These are phyloP conservation scores for Parnassius mnemosyne DNA, from an alignment of 2,888 invertebrate genomes.

Conservation along the genomic window DNA sequence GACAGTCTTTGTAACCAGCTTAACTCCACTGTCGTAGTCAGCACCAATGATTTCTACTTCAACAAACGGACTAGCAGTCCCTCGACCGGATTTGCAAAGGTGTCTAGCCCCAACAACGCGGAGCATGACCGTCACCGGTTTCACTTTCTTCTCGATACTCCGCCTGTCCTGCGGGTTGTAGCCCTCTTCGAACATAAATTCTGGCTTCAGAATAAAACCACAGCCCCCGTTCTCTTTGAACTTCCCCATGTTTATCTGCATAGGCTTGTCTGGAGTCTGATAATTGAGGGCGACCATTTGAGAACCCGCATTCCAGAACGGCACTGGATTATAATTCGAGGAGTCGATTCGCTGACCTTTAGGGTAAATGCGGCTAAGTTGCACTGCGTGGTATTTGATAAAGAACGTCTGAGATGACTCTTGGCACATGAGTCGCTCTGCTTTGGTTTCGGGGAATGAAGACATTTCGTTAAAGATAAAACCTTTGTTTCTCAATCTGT, in stretches of 20 bases:
- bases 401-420: slow-evolving; percentile 83
- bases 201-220: slow-evolving; percentile 95
- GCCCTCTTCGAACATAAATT: slow-evolving; percentile 89
- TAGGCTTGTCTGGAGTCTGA: slow-evolving; percentile 96
- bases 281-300: slow-evolving; percentile 99
- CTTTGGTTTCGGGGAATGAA: slow-evolving; percentile 97
- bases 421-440: slow-evolving; percentile 93
- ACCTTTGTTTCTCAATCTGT: slow-evolving; percentile 84
- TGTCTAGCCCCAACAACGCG: slow-evolving; percentile 94
- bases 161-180: slow-evolving; percentile 89
- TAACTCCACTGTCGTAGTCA: slow-evolving; percentile 90
- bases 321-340: slow-evolving; percentile 96
- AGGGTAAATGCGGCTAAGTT: slow-evolving; percentile 97
- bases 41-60: slow-evolving; percentile 95
- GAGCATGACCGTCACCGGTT: slow-evolving; percentile 82
- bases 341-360: slow-evolving; percentile 97
- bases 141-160: slow-evolving; percentile 65
- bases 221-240: slow-evolving; percentile 96
- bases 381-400: slow-evolving; percentile 88
- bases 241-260: slow-evolving; percentile 97
- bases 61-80: slow-evolving; percentile 93
- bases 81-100: slow-evolving; percentile 89
- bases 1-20: slow-evolving; percentile 91
- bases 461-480: slow-evolving; percentile 97
- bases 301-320: slow-evolving; percentile 97